Evolutionary conservation across 2,113 vertebrate species (phyloP), one percentile per base, ranked within the genome.

Genomic region (Aramus guarauna): DNA sequence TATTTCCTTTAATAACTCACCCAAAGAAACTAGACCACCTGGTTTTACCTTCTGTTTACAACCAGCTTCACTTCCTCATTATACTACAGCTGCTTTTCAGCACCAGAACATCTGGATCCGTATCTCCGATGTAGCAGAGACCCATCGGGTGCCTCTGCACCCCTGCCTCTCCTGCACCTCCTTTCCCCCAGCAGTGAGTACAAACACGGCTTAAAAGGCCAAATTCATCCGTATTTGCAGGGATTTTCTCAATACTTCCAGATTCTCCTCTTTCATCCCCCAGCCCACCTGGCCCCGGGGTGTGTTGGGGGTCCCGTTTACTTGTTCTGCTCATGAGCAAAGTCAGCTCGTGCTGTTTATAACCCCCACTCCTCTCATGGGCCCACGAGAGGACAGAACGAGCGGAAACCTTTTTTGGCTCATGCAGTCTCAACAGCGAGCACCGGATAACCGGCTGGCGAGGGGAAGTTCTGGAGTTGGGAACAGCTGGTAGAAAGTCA

Each of bases 71-170:
- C 55, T 84, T 68, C 60, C 63, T 83, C 26, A 0, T 36, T 24
- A 3, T 9, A 21, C 34, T 48, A 17, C 17, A 5, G 62, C 84
- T 78, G 45, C 56, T 77, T 89, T 62, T 34, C 50, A 62, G 85
- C 74, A 56, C 43, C 8, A 67, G 39, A 75, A 69, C 29, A 58
- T 43, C 68, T 73, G 43, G 39, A 48, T 30, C 53, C 30, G 19
- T 30, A 27, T 22, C 60, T 52, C 37, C 1, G 2, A 7, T 1
- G 4, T 4, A 19, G 2, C 37, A 6, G 14, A 82, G 62, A 27
- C 50, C 59, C 7, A 26, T 18, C 4, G 26, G 47, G 9, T 41
- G 68, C 19, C 45, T 21, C 41, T 45, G 30, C 36, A 23, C 15
- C 43, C 62, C 47, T 3, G 4, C 37, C 50, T 71, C 41, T 45